A percentile compares a stretch with the other conserved stretches of the same genome.
Evolutionary conservation across 2,888 invertebrate species (phyloP).

Genomic region (Xestia ashworthii): DNA sequence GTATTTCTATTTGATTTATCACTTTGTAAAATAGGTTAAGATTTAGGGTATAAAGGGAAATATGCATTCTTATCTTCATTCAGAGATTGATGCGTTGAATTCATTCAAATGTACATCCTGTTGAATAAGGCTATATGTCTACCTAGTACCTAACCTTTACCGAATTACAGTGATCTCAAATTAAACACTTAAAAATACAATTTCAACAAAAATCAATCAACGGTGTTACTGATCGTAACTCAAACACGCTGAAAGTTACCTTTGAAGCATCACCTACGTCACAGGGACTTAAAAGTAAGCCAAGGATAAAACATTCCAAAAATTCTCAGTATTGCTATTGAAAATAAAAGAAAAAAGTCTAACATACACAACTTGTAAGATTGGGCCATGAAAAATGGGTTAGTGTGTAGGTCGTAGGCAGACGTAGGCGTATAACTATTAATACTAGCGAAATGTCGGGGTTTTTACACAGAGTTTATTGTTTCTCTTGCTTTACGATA

Average conservation of each 20-base stretch:
- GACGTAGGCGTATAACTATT: conserved; percentile 58
- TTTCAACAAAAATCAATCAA: neutral
- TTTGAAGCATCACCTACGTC: conserved; percentile 9
- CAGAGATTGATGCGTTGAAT: too few relatives aligned
- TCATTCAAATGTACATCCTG: neutral
- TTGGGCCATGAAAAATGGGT: conserved; percentile 58
- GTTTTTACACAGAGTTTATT: conserved; percentile 43
- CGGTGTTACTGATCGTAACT: neutral
- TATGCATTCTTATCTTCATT: neutral
- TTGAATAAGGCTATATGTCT: neutral
- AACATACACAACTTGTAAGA: conserved; percentile 48
- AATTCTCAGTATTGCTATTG: conserved; percentile 30
- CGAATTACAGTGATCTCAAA: neutral
- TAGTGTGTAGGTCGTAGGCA: conserved; percentile 51
- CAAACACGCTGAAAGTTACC: conserved; percentile 15
- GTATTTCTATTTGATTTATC: conserved; percentile 2
- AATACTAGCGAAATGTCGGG: conserved; percentile 45
- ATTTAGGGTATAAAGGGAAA: neutral
- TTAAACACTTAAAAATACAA: neutral
- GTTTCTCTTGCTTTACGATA: conserved; percentile 30
- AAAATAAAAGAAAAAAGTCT: conserved; percentile 40
- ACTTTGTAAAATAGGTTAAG: neutral
- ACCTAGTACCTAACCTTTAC: neutral
- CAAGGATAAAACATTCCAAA: conserved; percentile 42
- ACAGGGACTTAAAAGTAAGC: conserved; percentile 23